phyloP scores from a whole-genome alignment of 2,113 vertebrate species.

The Gymnarchus niloticus region DNA sequence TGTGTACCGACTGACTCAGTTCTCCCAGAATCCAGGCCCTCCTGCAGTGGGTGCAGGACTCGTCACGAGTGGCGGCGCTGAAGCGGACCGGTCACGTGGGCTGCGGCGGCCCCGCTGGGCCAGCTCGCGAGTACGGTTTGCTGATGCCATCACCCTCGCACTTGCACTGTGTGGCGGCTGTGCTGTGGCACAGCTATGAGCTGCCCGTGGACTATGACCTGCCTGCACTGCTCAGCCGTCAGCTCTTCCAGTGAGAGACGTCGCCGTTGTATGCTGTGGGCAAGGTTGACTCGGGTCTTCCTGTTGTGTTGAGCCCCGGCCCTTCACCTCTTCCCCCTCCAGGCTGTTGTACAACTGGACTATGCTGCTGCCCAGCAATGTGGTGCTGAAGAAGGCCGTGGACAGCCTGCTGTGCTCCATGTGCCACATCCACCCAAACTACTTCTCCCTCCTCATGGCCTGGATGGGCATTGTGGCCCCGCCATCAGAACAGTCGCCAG shows the following conservation, averaged over 20 bases:
- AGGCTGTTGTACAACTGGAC: constrained; percentile 95
- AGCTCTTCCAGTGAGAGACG: constrained; percentile 85
- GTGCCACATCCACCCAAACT: constrained; percentile 94
- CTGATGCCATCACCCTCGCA: constrained; percentile 97
- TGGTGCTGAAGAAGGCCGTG: constrained; percentile 96
- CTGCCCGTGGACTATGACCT: constrained; percentile 92
- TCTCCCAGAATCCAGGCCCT: constrained; percentile 83
- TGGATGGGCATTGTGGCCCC: constrained; percentile 90
- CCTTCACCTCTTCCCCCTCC: constrained; percentile 26
- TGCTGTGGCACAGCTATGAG: constrained; percentile 96
- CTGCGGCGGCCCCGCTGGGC: constrained; percentile 64
- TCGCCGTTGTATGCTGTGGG: not conserved
- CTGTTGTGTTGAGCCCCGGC: not conserved
- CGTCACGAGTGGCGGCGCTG: constrained; percentile 81
- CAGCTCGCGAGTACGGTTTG: constrained; percentile 84
- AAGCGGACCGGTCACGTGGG: constrained; percentile 75
- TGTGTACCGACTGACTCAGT: constrained; percentile 17
- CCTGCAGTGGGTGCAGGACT: constrained; percentile 96
- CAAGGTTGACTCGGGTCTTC: not conserved
- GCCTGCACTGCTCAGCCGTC: constrained; percentile 81
- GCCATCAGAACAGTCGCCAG: constrained; percentile 67
- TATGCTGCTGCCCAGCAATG: constrained; percentile 91
- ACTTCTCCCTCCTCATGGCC: constrained; percentile 94
- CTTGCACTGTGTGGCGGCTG: constrained; percentile 90
- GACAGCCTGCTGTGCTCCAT: constrained; percentile 96